Evolutionary conservation across 1,140 invertebrate genomes (phyloP).

Genomic region (Diorhabda carinulata): DNA sequence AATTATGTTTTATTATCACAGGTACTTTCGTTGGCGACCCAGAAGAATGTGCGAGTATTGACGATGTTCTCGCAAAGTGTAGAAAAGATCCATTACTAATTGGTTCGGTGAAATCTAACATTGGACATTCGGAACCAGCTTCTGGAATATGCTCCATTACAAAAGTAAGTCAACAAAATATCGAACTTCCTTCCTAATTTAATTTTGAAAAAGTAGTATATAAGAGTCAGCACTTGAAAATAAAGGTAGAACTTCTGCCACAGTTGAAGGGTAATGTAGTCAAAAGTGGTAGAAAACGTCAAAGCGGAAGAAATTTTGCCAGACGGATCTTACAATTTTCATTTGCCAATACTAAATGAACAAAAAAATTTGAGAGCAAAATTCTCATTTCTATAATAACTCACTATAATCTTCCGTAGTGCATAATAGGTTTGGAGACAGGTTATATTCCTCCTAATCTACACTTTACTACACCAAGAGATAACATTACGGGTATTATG

Average conservation of each 20-base stretch:
- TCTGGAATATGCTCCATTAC: conserved; percentile 81
- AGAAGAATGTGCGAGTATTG: conserved; percentile 84
- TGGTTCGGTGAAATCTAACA: conserved; percentile 90
- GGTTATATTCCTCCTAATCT: conserved; percentile 75
- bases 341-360: no score
- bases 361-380: no score
- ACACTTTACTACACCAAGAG: conserved; percentile 68
- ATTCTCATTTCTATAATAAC: no score
- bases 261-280: no score
- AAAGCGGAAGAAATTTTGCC: no score
- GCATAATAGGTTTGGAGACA: conserved; percentile 66
- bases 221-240: no score
- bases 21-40: conserved; percentile 77
- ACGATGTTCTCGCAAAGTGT: conserved; percentile 72
- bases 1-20: conserved; percentile 28
- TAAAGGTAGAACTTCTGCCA: no score
- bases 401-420: conserved; percentile 28
- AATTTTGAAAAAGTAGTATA: no score
- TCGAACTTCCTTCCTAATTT: no score
- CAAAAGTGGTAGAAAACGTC: no score
- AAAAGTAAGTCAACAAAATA: conserved; percentile 57
- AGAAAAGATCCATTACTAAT: conserved; percentile 68
- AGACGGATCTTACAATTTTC: no score
- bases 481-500: conserved; percentile 65
- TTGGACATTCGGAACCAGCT: conserved; percentile 89